Evolutionary conservation across 2,888 invertebrate species (phyloP).

Genomic region (Perizoma flavofasciatum): DNA sequence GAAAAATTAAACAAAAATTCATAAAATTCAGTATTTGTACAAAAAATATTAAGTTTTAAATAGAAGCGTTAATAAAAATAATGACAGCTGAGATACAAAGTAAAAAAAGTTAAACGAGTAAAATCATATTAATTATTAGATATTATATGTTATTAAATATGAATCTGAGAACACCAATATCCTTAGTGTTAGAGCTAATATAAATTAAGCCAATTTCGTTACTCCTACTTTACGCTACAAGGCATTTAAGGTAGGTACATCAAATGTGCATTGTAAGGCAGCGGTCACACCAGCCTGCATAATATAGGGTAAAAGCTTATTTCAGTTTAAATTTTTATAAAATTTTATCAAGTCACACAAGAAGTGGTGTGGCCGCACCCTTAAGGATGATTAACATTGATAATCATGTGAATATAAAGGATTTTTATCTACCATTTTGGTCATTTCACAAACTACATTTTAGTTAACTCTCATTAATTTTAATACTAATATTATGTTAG

Average conservation of each 20-base stretch:
- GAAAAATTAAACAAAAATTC: constrained; percentile 25
- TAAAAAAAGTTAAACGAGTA: too few species aligned
- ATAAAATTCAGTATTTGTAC: neutral
- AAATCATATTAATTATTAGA: too few species aligned
- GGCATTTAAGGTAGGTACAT: constrained; percentile 46
- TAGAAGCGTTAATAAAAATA: too few species aligned
- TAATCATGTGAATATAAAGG: constrained; percentile 17
- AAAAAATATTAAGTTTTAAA: too few species aligned
- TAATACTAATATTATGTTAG: constrained; percentile 24
- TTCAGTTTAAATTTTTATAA: too few species aligned
- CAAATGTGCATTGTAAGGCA: constrained; percentile 33
- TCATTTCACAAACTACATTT: constrained; percentile 31
- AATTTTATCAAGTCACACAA: neutral
- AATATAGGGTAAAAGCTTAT: too few species aligned
- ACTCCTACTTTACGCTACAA: constrained; percentile 40
- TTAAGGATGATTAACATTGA: constrained; percentile 28
- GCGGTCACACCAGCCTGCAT: constrained; percentile 18
- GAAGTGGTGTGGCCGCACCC: constrained; percentile 21
- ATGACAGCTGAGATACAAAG: too few species aligned
- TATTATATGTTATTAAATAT: too few species aligned
- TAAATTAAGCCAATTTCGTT: constrained; percentile 40
- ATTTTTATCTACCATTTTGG: constrained; percentile 28
- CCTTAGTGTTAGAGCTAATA: constrained; percentile 33
- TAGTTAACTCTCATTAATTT: constrained; percentile 13
- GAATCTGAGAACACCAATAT: constrained; percentile 19